Evolutionary conservation across 2,888 invertebrate species (phyloP), one percentile per base, ranked within the genome.

Genomic region (Mythimna ferrago): DNA sequence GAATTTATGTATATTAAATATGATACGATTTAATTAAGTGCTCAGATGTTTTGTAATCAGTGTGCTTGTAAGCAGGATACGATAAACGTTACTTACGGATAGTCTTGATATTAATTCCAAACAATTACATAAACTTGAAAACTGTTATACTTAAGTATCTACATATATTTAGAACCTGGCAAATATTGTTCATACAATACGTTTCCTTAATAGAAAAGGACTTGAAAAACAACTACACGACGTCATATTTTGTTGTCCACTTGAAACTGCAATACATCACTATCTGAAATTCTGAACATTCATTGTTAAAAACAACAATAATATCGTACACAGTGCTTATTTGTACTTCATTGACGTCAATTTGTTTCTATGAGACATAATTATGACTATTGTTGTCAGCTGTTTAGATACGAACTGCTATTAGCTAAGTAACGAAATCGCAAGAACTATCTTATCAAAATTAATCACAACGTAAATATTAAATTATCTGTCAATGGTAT

Each of bases 401-500:
- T 86, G 85, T 85, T 85, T 67, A 60, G 57, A 64, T 58, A 73
- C 58, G 41, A 32, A 66, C 21, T n/a, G 10, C 11, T 58, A 48
- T 58, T 51, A 44, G 61, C 66, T 58, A 63, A 67, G 56, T 53
- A 48, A 71, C 63, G 21, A 85, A 73, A 81, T 76, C 61, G 19
- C 73, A 54, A 58, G 62, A 78, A 60, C 38, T 48, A 56, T 68
- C 61, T 80, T 81, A 83, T 76, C 85, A 67, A 48, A 67, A 80
- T 78, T 81, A 78, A 81, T 86, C 77, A 78, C 51, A 66, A 63
- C 65, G 75, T 81, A 67, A 81, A 81, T 78, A 85, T 61, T 68
- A 66, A 48, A 68, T 85, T 82, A 86, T 87, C 78, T 76, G 79
- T 83, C 78, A 85, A 68, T 81, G 74, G 66, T 80, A 80, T 76